Percentiles rank a stretch among this genome's conserved stretches.
These are phyloP conservation scores for Cynoglossus semilaevis DNA, from an alignment of 2,113 vertebrate genomes.

Conservation along the genomic window DNA sequence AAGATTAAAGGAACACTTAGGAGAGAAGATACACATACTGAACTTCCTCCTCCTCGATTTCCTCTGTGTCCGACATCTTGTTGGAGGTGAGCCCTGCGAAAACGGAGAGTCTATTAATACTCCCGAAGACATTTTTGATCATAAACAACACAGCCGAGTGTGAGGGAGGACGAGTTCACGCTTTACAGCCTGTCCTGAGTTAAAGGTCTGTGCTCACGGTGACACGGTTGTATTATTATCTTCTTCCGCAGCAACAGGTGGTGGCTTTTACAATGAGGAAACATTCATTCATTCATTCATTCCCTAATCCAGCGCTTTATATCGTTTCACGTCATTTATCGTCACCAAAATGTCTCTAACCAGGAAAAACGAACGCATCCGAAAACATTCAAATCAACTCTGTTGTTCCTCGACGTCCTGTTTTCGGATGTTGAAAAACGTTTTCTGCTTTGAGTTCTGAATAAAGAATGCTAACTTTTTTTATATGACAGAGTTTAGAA, in stretches of 20 bases:
- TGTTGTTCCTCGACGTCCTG: no score
- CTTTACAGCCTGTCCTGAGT: not conserved
- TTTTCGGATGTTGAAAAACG: no score
- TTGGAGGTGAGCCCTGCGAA: constrained; percentile 45
- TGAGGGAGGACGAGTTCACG: constrained; percentile 11
- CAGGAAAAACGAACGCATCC: no score
- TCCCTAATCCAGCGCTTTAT: no score
- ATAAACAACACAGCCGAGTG: constrained; percentile 29
- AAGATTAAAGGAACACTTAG: not conserved
- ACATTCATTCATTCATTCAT: no score
- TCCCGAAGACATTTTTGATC: constrained; percentile 34
- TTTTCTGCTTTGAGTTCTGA: no score
- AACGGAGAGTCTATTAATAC: constrained; percentile 57
- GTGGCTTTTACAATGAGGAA: not conserved
- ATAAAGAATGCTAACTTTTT: no score
- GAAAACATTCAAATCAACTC: no score
- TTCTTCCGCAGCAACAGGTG: constrained; percentile 1
- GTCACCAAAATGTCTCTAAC: no score
- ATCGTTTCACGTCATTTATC: no score
- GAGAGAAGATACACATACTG: constrained; percentile 60
- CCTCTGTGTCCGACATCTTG: constrained; percentile 76
- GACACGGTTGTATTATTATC: not conserved
- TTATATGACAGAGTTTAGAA: no score
- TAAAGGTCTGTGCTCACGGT: constrained; percentile 1
- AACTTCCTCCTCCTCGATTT: constrained; percentile 58